Conservation (phyloP, 2,888 invertebrate genomes). For the Pinctada fucata region DNA sequence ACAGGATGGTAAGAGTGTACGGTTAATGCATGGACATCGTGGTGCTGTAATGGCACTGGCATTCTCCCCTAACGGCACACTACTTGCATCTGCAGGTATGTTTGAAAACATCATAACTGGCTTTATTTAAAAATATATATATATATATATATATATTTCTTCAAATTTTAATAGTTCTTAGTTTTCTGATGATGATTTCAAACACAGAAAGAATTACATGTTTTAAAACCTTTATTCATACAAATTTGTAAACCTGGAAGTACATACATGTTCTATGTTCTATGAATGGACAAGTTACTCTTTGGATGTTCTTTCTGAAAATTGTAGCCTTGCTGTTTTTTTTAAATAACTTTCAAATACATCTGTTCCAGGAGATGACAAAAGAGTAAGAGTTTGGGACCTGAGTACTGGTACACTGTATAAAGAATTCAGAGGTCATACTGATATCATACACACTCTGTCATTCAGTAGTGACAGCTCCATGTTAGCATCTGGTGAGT, state of each 20-base stretch:
- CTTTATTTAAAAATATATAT: background rate
- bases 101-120: conserved; percentile 2
- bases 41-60: conserved; percentile 86
- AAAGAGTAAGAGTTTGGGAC: conserved; percentile 86
- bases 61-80: conserved; percentile 91
- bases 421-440: conserved; percentile 83
- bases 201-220: no score
- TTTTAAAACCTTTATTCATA: no score
- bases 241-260: no score
- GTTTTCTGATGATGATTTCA: no score
- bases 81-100: conserved; percentile 89
- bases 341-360: no score
- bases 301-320: no score
- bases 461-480: conserved; percentile 82
- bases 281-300: no score
- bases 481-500: conserved; percentile 78
- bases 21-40: conserved; percentile 85
- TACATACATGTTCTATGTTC: no score
- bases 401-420: conserved; percentile 82
- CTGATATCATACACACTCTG: conserved; percentile 82
- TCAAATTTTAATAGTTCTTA: no score
- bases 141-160: no score
- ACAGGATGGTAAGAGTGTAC: conserved; percentile 87
- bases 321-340: no score
- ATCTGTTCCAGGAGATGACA: conserved; percentile 81